Conservation (phyloP, 2,888 invertebrate genomes). For the Bedellia somnulentella region DNA sequence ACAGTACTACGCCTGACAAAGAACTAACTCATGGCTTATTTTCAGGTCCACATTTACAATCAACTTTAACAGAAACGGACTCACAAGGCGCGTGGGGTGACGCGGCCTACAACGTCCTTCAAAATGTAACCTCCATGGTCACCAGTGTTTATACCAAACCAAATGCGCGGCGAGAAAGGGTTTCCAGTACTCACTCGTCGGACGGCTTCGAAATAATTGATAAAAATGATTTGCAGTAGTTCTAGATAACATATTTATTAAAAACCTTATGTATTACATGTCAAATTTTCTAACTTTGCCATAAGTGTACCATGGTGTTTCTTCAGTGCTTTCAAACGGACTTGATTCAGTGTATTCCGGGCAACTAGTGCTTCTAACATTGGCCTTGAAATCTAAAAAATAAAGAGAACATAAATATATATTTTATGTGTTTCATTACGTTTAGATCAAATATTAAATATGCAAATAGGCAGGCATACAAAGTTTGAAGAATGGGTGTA, state of each 20-base stretch:
- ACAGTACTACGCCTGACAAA: too few relatives aligned
- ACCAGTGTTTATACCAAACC: slow-evolving; percentile 19
- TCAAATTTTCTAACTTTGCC: slow-evolving; percentile 38
- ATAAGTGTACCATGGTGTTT: slow-evolving; percentile 48
- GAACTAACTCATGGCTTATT: too few relatives aligned
- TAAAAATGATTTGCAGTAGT: slow-evolving; percentile 37
- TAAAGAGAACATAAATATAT: slow-evolving; percentile 1
- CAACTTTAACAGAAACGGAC: slow-evolving; percentile 31
- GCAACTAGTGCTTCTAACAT: slow-evolving; percentile 51
- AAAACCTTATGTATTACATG: slow-evolving; percentile 22
- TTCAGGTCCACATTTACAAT: slow-evolving; percentile 28
- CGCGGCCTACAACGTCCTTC: slow-evolving; percentile 36
- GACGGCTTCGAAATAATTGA: slow-evolving; percentile 56
- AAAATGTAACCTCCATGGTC: slow-evolving; percentile 36
- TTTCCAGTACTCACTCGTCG: slow-evolving; percentile 40
- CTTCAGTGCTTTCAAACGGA: slow-evolving; percentile 42
- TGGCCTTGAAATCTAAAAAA: slow-evolving; percentile 48
- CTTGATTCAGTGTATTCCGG: slow-evolving; percentile 35
- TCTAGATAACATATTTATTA: too few relatives aligned
- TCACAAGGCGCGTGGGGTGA: slow-evolving; percentile 30
- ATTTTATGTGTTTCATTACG: background rate
- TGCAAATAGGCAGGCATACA: too few relatives aligned
- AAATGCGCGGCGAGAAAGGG: slow-evolving; percentile 20
- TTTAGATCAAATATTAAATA: background rate
- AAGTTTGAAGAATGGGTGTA: background rate